Evolutionary conservation across 2,888 invertebrate species (phyloP), one percentile per base, ranked within the genome.

Genomic region (Campoplex nolae): DNA sequence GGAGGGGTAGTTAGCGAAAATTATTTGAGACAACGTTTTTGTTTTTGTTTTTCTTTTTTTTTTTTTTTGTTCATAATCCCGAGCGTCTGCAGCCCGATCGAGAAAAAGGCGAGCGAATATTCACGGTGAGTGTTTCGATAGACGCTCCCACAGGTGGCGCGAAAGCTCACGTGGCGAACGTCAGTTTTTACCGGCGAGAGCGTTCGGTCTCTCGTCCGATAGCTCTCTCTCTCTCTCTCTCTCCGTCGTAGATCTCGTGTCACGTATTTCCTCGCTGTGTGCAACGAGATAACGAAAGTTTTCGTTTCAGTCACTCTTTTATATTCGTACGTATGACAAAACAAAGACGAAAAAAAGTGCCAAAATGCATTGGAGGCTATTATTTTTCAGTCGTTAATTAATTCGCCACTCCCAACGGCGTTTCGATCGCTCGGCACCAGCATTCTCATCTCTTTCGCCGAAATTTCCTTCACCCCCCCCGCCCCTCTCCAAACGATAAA

Each of bases 101-200:
- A 88, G 80, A 88, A 76, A 86, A 85, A 58, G 56, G 76, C 70
- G 80, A 83, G 83, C 58, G 78, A 79, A 82, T 80, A 83, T 58
- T 65, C 35, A 42, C 70, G 68, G 87, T 23, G 84, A 68, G 87
- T 71, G 79, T 82, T 89, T 89, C 88, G 81, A 86, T 84, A 77
- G 87, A 48, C 67, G 88, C 89, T 88, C 88, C 86, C 87, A 89
- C 89, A 89, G 89, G 89, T 89, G 89, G 89, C 89, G 89, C 89
- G 83, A 82, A 89, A 83, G 73, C 88, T 85, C 88, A 88, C 88
- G 84, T 86, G 84, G 77, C 73, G 84, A 82, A 74, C 81, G 82
- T 73, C 51, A 56, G 16, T 75, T 58, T 82, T 83, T 87, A 84
- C 77, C 83, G 81, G 84, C 84, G 71, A 67, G 58, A 3, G 11